These are phyloP conservation scores for Caenorhabditis wallacei DNA, from an alignment of 2,888 invertebrate genomes.

Conservation along the genomic window DNA sequence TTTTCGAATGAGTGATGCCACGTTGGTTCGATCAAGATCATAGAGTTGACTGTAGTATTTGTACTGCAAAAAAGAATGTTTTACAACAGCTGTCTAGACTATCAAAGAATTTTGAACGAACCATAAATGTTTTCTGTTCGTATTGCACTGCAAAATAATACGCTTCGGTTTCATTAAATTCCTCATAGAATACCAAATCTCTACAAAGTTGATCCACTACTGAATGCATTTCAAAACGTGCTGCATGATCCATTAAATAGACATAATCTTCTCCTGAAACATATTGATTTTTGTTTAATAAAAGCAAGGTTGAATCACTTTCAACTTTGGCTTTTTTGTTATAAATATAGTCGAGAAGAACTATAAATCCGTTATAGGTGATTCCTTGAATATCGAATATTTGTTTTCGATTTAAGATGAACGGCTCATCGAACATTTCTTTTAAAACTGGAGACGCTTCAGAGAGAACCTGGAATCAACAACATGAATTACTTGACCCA, in stretches of 20 bases:
- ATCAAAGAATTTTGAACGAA: no score
- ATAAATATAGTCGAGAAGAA: constrained; percentile 11
- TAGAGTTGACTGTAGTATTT: not conserved
- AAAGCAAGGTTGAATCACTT: not conserved
- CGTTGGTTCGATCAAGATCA: not conserved
- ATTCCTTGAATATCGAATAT: not conserved
- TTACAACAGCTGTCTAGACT: no score
- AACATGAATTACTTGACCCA: not conserved
- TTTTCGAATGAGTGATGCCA: not conserved
- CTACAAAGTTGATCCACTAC: not conserved
- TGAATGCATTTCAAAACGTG: not conserved
- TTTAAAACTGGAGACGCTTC: constrained; percentile 30
- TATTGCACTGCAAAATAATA: not conserved
- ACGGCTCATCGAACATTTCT: not conserved
- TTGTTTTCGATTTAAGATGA: not conserved
- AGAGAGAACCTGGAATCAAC: constrained; percentile 9
- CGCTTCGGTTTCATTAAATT: not conserved
- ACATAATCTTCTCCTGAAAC: not conserved
- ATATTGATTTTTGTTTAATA: no score
- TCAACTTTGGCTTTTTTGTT: not conserved
- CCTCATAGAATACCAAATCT: not conserved
- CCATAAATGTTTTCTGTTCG: not conserved
- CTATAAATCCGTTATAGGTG: not conserved
- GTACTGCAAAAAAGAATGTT: not conserved
- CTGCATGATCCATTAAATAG: constrained; percentile 9